Evolutionary conservation across 1,140 invertebrate species (phyloP).

Genomic region (Coelopa frigida): DNA sequence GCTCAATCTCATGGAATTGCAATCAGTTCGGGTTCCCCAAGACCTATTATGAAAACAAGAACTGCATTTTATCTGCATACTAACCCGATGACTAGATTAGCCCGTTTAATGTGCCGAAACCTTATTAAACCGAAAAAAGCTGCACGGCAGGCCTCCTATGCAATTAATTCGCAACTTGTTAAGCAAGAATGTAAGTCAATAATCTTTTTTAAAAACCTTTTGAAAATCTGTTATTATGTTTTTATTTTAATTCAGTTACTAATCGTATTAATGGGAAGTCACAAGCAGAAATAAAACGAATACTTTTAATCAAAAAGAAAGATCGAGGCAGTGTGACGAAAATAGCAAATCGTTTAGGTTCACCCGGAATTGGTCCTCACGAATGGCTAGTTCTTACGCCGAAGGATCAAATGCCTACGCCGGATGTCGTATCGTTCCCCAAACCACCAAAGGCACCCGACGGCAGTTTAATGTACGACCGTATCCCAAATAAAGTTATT

Average conservation of each 20-base stretch:
- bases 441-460: slow-evolving; percentile 81
- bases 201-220: neutral
- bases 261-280: slow-evolving; percentile 56
- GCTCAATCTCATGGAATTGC: slow-evolving; percentile 79
- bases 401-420: slow-evolving; percentile 68
- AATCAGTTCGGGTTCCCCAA: slow-evolving; percentile 64
- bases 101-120: slow-evolving; percentile 73
- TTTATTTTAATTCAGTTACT: slow-evolving; percentile 47
- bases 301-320: slow-evolving; percentile 49
- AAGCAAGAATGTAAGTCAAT: slow-evolving; percentile 71
- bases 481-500: slow-evolving; percentile 66
- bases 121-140: slow-evolving; percentile 78
- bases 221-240: neutral
- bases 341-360: slow-evolving; percentile 69
- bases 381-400: slow-evolving; percentile 78
- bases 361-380: slow-evolving; percentile 55
- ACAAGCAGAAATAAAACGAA: slow-evolving; percentile 52
- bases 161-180: slow-evolving; percentile 75
- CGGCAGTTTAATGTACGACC: slow-evolving; percentile 76
- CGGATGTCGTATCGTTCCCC: slow-evolving; percentile 73
- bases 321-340: slow-evolving; percentile 64
- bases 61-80: slow-evolving; percentile 92
- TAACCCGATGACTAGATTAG: slow-evolving; percentile 79
- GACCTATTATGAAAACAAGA: slow-evolving; percentile 93
- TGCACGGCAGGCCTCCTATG: slow-evolving; percentile 78